Evolutionary conservation across 2,797 vertebrate genomes (phyloP), one percentile per base, ranked within the genome.

Genomic region (Hippopotamyrus pictus): DNA sequence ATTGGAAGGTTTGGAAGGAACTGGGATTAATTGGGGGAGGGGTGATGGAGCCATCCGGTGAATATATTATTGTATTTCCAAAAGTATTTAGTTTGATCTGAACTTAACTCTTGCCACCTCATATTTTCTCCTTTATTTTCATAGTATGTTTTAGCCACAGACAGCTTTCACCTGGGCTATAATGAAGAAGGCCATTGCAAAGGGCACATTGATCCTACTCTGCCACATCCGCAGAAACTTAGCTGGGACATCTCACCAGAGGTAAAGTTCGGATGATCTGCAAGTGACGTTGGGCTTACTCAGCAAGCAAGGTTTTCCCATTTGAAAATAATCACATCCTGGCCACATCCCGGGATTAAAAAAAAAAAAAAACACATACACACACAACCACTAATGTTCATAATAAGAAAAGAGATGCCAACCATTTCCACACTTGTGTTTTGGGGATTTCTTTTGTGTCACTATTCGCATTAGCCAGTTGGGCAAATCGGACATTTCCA

Each of bases 151-250:
- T 91, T 98, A 92, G 96, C 97, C 17, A 97, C 95, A 0, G 97
- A 99, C 91, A 94, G 95, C 90, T 98, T 99, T 92, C 96, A 96
- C 89, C 94, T 99, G 12, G 97, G 98, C 7, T 99, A 99, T 91
- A 95, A 96, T 0, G 90, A 93, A 41, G 96, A 98, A 0, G 98
- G 98, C 83, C 97, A 98, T 93, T 98, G 98, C 92, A 98, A 98
- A 92, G 97, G 98, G 6, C 94, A 94, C 0, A 94, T 95, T 1
- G 96, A 97, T 33, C 90, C 95, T 2, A 93, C 93, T 0, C 91
- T 98, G 17, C 95, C 96, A 3, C 91, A 53, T 4, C 97, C 98
- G 4, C 95, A 97, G 92, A 96, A 96, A 89, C 95, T 99, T 19
- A 94, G 91, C 87, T 99, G 98, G 98, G 96, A 98, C 89, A 96